Evolutionary conservation across 2,113 vertebrate species (phyloP).

Genomic region (Saimiri boliviensis): DNA sequence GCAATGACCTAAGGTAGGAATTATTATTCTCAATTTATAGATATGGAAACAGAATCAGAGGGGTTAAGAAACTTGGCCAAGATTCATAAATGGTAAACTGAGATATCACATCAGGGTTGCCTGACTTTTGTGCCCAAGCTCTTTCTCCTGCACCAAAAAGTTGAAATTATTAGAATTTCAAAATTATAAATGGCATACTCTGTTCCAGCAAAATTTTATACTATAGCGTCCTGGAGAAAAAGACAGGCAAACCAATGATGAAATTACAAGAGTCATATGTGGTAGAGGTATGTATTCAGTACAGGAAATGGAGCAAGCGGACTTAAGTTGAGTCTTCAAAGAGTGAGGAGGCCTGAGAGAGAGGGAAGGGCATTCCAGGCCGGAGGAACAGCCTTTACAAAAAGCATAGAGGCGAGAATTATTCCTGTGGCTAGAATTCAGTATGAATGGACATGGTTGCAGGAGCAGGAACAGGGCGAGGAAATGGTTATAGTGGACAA

Average conservation of each 20-base stretch:
- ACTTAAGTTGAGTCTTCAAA: background rate
- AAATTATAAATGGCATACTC: background rate
- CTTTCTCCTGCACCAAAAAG: background rate
- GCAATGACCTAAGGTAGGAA: background rate
- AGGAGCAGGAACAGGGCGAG: background rate
- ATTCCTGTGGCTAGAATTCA: background rate
- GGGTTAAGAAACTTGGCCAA: background rate
- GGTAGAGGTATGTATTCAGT: background rate
- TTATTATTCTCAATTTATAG: background rate
- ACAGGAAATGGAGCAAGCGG: background rate
- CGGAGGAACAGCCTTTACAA: background rate
- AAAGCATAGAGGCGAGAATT: background rate
- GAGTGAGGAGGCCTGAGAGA: background rate
- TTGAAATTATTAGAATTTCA: background rate
- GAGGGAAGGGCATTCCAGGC: background rate
- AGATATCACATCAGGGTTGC: background rate
- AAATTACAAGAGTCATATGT: background rate
- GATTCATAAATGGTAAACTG: background rate
- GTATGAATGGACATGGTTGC: background rate
- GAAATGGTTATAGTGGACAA: background rate
- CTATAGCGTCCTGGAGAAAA: background rate
- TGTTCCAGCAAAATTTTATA: background rate
- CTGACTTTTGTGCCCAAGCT: background rate
- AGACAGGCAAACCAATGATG: background rate
- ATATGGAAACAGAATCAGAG: background rate